Evolutionary conservation across 2,113 vertebrate species (phyloP), one percentile per base, ranked within the genome.

Genomic region (Sebastes fasciatus): DNA sequence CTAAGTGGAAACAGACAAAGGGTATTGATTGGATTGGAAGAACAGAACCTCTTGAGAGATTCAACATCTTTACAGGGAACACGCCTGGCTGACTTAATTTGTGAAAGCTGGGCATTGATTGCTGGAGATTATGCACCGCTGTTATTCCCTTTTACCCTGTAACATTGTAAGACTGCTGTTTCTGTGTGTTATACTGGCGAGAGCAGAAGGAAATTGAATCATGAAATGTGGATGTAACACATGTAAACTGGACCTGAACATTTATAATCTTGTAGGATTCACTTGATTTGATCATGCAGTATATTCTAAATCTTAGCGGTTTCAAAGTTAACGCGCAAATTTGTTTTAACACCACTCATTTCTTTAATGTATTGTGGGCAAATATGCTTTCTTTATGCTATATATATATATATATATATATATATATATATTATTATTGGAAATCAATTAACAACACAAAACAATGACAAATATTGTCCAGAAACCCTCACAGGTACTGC

Each of bases 1-100:
- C 14, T 69, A 83, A 83, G 69, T 88, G 76, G 80, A 86, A 80
- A 66, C 49, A 83, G 79, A 86, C 86, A 89, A 88, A 88, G 54
- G 55, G 8, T 83, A 87, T 90, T 17, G 84, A 88, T 77, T 81
- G 74, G 65, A 83, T 73, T 52, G 58, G 55, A 61, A 76, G 82
- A 85, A 60, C 55, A 58, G 79, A 81, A 61, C 61, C 74, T 77
- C 80, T 61, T 61, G 73, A 76, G 76, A 74, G 71, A 74, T 77
- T 73, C 58, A 57, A 51, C 65, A 73, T 88, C 71, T 84, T 77
- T 85, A 82, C 67, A 79, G 74, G 58, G 55, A 79, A 49, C 51
- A 69, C 23, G 73, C 64, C 46, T 72, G 77, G 55, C 69, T 84
- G 80, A 66, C 46, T 88, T 70, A 26, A 77, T 85, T 74, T 80